Evolutionary conservation across 2,888 invertebrate species (phyloP).

Genomic region (Microchrysa polita): DNA sequence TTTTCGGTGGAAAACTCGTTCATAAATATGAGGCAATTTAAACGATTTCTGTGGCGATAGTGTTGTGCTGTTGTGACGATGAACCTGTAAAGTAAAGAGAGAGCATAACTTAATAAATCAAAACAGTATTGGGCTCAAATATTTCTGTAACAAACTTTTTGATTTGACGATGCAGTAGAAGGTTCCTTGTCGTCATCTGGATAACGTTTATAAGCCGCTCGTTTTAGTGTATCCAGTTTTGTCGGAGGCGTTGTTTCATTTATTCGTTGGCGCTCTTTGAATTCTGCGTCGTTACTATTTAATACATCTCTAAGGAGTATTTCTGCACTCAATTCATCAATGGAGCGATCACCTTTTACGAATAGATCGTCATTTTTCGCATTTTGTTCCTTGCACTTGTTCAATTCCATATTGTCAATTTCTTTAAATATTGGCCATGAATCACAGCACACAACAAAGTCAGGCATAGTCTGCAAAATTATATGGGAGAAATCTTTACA

Average conservation of each 20-base stretch:
- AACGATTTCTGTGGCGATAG: conserved; percentile 60
- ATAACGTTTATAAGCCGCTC: conserved; percentile 6
- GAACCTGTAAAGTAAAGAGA: too few species aligned
- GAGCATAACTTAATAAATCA: too few species aligned
- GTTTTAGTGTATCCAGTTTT: background rate
- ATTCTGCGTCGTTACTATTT: background rate
- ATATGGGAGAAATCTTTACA: conserved; percentile 42
- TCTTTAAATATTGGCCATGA: conserved; percentile 71
- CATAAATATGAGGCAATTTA: conserved; percentile 68
- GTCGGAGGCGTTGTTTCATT: conserved; percentile 69
- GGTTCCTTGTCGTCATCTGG: background rate
- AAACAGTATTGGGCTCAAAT: too few species aligned
- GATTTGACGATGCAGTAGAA: background rate
- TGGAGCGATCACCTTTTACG: background rate
- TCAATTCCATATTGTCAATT: conserved; percentile 59
- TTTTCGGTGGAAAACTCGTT: conserved; percentile 66
- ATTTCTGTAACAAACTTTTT: conserved; percentile 48
- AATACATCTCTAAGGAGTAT: background rate
- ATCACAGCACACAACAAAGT: conserved; percentile 73
- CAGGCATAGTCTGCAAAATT: conserved; percentile 62
- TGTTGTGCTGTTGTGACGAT: background rate
- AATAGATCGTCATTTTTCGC: background rate
- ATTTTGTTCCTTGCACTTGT: background rate
- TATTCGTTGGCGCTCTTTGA: conserved; percentile 55
- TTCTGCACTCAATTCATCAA: background rate